These are phyloP conservation scores for Ctenomys sociabilis DNA, from an alignment of 2,113 vertebrate species.

Conservation along the genomic window DNA sequence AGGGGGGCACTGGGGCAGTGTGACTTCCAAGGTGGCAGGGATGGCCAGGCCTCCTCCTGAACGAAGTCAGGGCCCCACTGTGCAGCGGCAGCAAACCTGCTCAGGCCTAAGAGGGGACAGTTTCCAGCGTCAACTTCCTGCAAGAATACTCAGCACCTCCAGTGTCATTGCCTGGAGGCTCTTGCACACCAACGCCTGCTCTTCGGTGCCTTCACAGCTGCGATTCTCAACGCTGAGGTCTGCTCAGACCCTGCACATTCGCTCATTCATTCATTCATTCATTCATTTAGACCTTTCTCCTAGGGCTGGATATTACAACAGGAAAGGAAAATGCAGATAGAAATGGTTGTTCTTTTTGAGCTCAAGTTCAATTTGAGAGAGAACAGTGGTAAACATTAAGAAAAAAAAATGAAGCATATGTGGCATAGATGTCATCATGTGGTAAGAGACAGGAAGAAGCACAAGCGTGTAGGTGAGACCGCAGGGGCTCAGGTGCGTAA, in stretches of 20 bases:
- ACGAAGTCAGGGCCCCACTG: background rate
- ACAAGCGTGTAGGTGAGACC: background rate
- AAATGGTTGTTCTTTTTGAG: background rate
- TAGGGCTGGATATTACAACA: background rate
- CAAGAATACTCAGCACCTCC: background rate
- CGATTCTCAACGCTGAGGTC: background rate
- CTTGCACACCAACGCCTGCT: background rate
- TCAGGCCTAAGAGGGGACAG: background rate
- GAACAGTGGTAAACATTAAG: background rate
- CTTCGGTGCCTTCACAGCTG: no score
- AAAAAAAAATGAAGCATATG: background rate
- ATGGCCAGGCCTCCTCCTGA: background rate
- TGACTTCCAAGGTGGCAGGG: background rate
- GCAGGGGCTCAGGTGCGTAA: background rate
- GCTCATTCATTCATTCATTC: no score
- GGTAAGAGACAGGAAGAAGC: background rate
- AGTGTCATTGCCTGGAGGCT: no score
- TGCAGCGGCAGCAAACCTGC: fast-evolving
- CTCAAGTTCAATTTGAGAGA: background rate
- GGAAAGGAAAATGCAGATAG: background rate
- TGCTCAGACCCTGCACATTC: background rate
- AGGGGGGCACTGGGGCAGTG: no score
- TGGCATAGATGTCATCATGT: background rate
- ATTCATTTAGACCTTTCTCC: background rate
- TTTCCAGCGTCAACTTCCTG: background rate